Evolutionary conservation across 2,797 vertebrate genomes (phyloP), one percentile per base, ranked within the genome.

Genomic region (Halcyon smyrnensis): DNA sequence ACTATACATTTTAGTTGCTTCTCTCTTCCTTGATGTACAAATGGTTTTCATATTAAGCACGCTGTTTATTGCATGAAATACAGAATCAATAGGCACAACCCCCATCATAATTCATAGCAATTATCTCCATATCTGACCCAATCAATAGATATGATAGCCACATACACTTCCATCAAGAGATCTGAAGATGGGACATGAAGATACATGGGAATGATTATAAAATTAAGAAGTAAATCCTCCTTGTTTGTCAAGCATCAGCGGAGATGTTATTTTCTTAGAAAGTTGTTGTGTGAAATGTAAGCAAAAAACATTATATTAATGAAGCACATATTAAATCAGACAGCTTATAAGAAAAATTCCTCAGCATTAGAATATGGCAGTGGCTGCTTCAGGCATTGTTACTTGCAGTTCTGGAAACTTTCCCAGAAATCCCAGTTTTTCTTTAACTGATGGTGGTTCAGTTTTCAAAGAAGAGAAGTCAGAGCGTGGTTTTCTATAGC

Each of bases 341-440:
- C n/a, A 76, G 30, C 25, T 80, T 87, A 48, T 65, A 75, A 56
- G 36, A 70, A 84, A 82, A 53, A 48, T 51, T 90, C 45, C 48
- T 91, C 28, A 54, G 9, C 0, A 0, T 41, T 37, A 59, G 68
- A 89, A 32, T 78, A 80, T 64, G 67, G 32, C 69, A 69, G 21
- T 54, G 75, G 19, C 56, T 77, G 67, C 56, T 83, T 84, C 69
- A 93, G 71, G 67, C 85, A 70, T 90, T 91, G 67, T 90, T 87
- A 82, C 63, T 82, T 91, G 48, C 34, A 70, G 39, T 89, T 90
- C 80, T 95, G 93, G 84, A 84, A 60, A 27, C 41, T 80, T 80
- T 93, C 77, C 67, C 77, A 87, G 78, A 95, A 95, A 82, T 95
- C 48, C 20, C 80, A 71, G 21, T 19, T 89, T 93, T 94, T 84